Evolutionary conservation across 2,888 invertebrate genomes (phyloP).

Genomic region (Thereva nobilitata): DNA sequence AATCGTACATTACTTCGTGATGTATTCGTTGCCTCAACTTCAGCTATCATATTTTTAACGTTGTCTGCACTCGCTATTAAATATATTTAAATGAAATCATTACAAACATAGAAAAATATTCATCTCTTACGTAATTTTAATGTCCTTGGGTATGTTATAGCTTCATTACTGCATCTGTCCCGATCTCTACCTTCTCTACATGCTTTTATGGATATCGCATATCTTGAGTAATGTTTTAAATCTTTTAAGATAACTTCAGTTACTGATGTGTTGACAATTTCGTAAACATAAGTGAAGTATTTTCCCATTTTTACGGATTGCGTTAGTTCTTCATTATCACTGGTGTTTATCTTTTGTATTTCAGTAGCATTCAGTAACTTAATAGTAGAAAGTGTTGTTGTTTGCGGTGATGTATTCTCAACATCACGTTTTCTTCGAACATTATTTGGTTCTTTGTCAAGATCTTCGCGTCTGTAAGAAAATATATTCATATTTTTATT

Average conservation of each 20-base stretch:
- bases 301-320: constrained; percentile 19
- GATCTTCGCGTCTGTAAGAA: constrained; percentile 30
- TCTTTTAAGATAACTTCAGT: constrained; percentile 63
- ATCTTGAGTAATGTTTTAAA: constrained; percentile 77
- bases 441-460: constrained; percentile 10
- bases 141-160: constrained; percentile 59
- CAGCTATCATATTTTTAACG: constrained; percentile 61
- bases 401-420: constrained; percentile 5
- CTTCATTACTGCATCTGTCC: constrained; percentile 61
- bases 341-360: neutral
- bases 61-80: constrained; percentile 69
- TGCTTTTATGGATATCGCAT: constrained; percentile 75
- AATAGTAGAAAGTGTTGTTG: constrained; percentile 9
- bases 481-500: neutral
- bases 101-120: neutral
- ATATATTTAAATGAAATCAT: constrained; percentile 1
- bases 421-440: constrained; percentile 25
- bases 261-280: constrained; percentile 48
- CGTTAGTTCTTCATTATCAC: constrained; percentile 18
- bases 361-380: constrained; percentile 12
- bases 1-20: constrained; percentile 67
- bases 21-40: constrained; percentile 53
- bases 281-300: constrained; percentile 45
- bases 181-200: constrained; percentile 65
- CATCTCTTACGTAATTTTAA: constrained; percentile 49